Conservation (phyloP, 92 coral and sea anemone species). For the Epizoanthus scotinus region DNA sequence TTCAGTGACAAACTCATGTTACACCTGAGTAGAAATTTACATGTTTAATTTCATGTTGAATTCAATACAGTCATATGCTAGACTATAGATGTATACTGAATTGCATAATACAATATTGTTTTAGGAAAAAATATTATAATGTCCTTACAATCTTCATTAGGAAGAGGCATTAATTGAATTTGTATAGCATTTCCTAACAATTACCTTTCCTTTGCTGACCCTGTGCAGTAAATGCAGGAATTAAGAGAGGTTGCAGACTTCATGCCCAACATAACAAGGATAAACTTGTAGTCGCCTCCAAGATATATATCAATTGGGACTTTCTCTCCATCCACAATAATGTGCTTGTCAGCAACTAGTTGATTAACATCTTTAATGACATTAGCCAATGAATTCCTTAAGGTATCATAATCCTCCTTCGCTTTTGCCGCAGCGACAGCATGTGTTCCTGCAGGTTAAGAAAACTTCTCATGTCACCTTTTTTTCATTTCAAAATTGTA, state of each 20-base stretch:
- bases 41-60: too few species aligned
- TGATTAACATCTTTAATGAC: constrained; percentile 39
- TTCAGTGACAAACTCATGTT: background rate
- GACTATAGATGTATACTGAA: too few species aligned
- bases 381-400: constrained; percentile 28
- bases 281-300: constrained; percentile 48
- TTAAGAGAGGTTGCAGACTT: background rate
- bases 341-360: constrained; percentile 10
- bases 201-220: constrained; percentile 37
- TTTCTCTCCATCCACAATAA: constrained; percentile 25
- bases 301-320: constrained; percentile 34
- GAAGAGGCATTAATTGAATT: too few species aligned
- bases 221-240: constrained; percentile 15
- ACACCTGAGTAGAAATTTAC: background rate
- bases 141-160: too few species aligned
- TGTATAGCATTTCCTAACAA: too few species aligned
- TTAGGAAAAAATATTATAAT: too few species aligned
- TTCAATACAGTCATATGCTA: too few species aligned
- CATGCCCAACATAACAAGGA: constrained; percentile 15
- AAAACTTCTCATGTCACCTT: too few species aligned
- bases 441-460: constrained; percentile 32
- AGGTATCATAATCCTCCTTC: constrained; percentile 18
- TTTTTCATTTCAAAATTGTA: too few species aligned
- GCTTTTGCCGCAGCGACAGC: constrained; percentile 39
- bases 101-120: too few species aligned